Evolutionary conservation across 2,888 invertebrate species (phyloP).

Genomic region (Leucophora obtusa): DNA sequence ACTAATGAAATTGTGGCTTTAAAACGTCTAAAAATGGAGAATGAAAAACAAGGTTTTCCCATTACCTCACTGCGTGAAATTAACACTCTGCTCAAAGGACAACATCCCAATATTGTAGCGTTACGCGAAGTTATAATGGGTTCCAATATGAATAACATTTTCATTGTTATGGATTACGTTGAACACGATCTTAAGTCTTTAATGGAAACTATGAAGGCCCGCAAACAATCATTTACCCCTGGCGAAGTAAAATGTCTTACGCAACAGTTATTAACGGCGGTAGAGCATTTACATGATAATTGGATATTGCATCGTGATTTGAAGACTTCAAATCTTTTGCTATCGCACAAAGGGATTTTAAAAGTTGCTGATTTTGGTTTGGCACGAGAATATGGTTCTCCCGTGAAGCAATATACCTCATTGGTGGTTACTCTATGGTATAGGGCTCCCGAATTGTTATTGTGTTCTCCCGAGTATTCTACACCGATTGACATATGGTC

Average conservation of each 20-base stretch:
- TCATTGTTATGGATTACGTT: constrained; percentile 99
- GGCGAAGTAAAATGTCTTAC: constrained; percentile 97
- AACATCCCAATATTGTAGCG: constrained; percentile 94
- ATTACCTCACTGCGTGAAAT: constrained; percentile 99
- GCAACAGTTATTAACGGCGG: constrained; percentile 93
- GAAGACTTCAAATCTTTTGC: constrained; percentile 96
- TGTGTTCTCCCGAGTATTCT: constrained; percentile 95
- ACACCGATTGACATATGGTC: constrained; percentile 98
- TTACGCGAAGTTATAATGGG: constrained; percentile 99
- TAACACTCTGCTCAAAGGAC: constrained; percentile 94
- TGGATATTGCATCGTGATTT: constrained; percentile 99
- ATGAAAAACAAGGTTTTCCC: constrained; percentile 99
- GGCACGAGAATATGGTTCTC: constrained; percentile 98
- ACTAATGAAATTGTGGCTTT: constrained; percentile 98
- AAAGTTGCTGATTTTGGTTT: constrained; percentile 97
- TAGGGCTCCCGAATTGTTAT: constrained; percentile 95
- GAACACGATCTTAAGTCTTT: constrained; percentile 98
- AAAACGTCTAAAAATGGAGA: constrained; percentile 99
- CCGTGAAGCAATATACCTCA: constrained; percentile 96
- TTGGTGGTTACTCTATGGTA: constrained; percentile 99
- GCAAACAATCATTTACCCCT: constrained; percentile 86
- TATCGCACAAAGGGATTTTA: constrained; percentile 93
- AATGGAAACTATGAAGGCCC: constrained; percentile 97
- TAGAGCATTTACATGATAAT: constrained; percentile 98
- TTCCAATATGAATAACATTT: constrained; percentile 99